Evolutionary conservation across 2,113 vertebrate species (phyloP).

Genomic region (Eptatretus burgeri): DNA sequence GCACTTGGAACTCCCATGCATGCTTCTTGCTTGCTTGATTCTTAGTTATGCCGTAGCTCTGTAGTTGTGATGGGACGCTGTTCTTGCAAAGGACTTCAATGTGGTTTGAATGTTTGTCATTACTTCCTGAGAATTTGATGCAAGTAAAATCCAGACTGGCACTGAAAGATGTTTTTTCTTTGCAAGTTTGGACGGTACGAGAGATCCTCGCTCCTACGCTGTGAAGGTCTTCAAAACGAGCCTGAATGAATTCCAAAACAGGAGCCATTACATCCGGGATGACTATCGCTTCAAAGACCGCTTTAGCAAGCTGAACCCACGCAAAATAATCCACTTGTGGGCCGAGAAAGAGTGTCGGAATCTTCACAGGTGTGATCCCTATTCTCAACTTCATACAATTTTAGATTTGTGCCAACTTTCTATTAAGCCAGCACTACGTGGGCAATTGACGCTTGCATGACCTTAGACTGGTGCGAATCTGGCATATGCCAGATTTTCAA

Average conservation of each 20-base stretch:
- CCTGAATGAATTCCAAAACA: constrained; percentile 82
- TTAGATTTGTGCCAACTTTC: background rate
- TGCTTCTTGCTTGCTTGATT: too few species aligned
- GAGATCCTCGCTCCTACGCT: constrained; percentile 49
- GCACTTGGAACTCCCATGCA: background rate
- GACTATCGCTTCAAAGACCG: constrained; percentile 90
- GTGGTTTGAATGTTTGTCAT: too few species aligned
- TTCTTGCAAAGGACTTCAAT: background rate
- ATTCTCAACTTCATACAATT: background rate
- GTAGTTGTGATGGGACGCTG: background rate
- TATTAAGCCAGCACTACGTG: too few species aligned
- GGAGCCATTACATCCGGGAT: constrained; percentile 93
- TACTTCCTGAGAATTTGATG: too few species aligned
- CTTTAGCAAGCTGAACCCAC: constrained; percentile 82
- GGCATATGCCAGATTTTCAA: too few species aligned
- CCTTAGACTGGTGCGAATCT: too few species aligned
- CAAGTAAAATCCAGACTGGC: too few species aligned
- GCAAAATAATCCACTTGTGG: constrained; percentile 83
- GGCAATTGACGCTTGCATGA: too few species aligned
- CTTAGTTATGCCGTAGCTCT: background rate
- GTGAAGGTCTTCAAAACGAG: constrained; percentile 96
- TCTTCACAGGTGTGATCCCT: constrained; percentile 32
- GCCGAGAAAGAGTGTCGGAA: constrained; percentile 99
- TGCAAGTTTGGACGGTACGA: constrained; percentile 26
- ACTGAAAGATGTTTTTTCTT: too few species aligned